phyloP scores from a whole-genome alignment of 2,797 vertebrate genomes.

The Gadopsis marmoratus region DNA sequence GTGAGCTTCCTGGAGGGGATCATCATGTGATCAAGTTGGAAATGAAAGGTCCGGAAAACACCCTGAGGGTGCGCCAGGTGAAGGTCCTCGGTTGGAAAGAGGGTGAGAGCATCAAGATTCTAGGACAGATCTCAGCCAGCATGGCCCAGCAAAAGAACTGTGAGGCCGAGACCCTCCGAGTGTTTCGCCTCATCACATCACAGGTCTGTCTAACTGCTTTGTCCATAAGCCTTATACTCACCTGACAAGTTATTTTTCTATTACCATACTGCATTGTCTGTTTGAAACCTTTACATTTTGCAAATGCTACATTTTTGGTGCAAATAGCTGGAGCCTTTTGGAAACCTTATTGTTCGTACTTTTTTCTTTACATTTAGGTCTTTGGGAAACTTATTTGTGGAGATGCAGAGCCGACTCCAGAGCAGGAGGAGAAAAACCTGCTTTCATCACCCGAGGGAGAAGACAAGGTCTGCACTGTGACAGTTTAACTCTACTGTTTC shows the following conservation, averaged over 20 bases:
- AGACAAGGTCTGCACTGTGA: slow-evolving; percentile 91
- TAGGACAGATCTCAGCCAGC: slow-evolving; percentile 96
- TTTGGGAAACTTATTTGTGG: slow-evolving; percentile 99
- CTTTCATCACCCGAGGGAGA: slow-evolving; percentile 99
- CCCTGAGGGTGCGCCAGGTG: slow-evolving; percentile 96
- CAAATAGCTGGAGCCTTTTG: neutral
- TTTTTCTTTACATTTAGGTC: slow-evolving; percentile 84
- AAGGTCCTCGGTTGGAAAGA: slow-evolving; percentile 99
- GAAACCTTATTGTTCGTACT: neutral
- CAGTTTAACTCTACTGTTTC: neutral
- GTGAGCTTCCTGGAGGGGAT: slow-evolving; percentile 96
- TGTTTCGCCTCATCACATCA: slow-evolving; percentile 98
- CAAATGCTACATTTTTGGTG: neutral
- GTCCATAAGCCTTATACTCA: too few species aligned
- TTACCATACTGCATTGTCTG: neutral
- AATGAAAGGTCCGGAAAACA: slow-evolving; percentile 98
- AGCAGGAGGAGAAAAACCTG: slow-evolving; percentile 98
- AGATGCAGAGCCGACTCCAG: slow-evolving; percentile 98
- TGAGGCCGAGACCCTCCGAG: slow-evolving; percentile 95
- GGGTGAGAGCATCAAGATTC: slow-evolving; percentile 97
- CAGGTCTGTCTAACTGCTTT: slow-evolving; percentile 85
- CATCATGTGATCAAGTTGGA: slow-evolving; percentile 98
- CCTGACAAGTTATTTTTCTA: neutral
- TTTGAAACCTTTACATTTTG: neutral
- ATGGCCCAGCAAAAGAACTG: slow-evolving; percentile 98